Conservation (phyloP, 2,797 vertebrate species). For the Tachyglossus aculeatus region DNA sequence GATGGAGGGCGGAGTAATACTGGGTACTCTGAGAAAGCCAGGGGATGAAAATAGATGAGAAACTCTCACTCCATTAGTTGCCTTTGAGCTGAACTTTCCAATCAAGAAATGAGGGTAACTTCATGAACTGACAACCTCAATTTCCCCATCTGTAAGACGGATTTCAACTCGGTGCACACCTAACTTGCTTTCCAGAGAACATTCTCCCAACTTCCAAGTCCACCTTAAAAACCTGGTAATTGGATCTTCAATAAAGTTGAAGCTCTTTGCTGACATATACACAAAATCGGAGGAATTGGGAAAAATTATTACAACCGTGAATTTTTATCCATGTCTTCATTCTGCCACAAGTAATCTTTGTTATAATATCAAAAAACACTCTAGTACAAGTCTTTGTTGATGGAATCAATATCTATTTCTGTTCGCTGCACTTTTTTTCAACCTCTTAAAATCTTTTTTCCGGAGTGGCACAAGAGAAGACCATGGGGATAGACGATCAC, state of each 20-base stretch:
- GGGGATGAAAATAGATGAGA: not conserved
- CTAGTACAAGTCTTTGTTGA: conserved; percentile 4
- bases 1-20: too few species aligned
- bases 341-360: conserved; percentile 17
- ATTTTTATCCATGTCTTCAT: conserved; percentile 17
- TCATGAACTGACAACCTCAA: conserved; percentile 29
- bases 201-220: conserved; percentile 66
- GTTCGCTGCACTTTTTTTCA: too few species aligned
- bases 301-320: too few species aligned
- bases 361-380: not conserved
- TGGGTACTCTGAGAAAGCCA: not conserved
- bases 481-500: too few species aligned
- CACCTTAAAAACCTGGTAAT: conserved; percentile 64
- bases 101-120: conserved; percentile 34
- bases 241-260: conserved; percentile 66
- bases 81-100: conserved; percentile 29
- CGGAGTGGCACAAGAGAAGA: too few species aligned
- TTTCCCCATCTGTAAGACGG: conserved; percentile 45
- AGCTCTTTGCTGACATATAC: conserved; percentile 65
- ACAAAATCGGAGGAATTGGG: conserved; percentile 60
- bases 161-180: conserved; percentile 6
- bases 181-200: conserved; percentile 56
- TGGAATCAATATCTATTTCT: conserved; percentile 5
- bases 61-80: not conserved
- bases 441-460: too few species aligned